Evolutionary conservation across 2,888 invertebrate genomes (phyloP), one percentile per base, ranked within the genome.

Genomic region (Drosophila pseudotakahashii): DNA sequence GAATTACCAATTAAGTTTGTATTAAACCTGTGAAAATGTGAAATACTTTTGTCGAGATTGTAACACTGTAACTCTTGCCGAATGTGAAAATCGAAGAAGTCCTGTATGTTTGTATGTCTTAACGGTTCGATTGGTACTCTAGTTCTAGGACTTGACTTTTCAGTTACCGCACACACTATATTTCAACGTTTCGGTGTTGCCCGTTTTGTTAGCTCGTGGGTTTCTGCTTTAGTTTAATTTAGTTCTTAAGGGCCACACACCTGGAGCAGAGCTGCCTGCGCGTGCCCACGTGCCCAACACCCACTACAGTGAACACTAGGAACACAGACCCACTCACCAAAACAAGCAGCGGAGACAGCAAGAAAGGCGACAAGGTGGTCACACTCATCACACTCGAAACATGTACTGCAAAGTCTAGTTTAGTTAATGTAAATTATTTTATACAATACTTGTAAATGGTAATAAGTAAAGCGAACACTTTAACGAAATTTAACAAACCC

Each of bases 361-460:
- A 52, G 37, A 45, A 61, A 30, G 19, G 14, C 42, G n/a, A 34
- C 5, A 34, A 55, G 52, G 61, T 72, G 48, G 48, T 34, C 52
- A 63, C 67, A 63, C 67, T 73, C 52, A 57, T 58, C 77, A 77
- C 60, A 61, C 67, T 75, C 53, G 52, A 62, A 62, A 52, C 45
- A 54, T 47, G 26, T 32, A 44, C 54, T 54, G 60, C 54, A 67
- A 44, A 78, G 76, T 58, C 68, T 86, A 83, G 86, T 81, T 83
- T 83, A 83, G 82, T 83, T 81, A 83, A 83, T 83, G 82, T 83
- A 86, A 83, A 83, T 83, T 83, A 86, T 83, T 83, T 83, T 76
- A 86, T 83, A 86, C 77, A 73, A 83, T 57, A 67, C 51, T 55
- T 54, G 79, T 79, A 79, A 83, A 86, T 86, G 77, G 71, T 66